A percentile compares a stretch with the other conserved stretches of the same genome.
phyloP scores from a whole-genome alignment of 2,797 vertebrate genomes.

The Huso huso region DNA sequence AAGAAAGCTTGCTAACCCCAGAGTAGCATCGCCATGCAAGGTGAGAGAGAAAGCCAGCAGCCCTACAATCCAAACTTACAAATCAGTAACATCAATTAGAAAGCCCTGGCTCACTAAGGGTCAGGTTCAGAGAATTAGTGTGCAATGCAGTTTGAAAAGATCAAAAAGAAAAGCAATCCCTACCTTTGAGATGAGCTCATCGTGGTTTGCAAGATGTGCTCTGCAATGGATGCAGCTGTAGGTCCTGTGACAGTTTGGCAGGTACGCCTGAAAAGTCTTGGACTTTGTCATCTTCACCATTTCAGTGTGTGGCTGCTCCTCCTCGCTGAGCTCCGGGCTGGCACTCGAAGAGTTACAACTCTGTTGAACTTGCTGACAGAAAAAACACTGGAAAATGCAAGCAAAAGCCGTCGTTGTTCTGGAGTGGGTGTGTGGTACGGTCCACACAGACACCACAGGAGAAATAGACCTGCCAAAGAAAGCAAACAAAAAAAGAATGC shows the following conservation, averaged over 20 bases:
- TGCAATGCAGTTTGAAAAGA: constrained; percentile 7
- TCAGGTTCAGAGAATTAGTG: too few relatives aligned
- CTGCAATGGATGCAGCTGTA: constrained; percentile 98
- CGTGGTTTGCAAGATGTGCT: constrained; percentile 96
- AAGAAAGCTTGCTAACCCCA: too few relatives aligned
- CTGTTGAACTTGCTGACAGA: constrained; percentile 90
- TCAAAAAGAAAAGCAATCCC: constrained; percentile 12
- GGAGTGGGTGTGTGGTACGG: constrained; percentile 82
- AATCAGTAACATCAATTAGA: too few relatives aligned
- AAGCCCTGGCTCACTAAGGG: too few relatives aligned
- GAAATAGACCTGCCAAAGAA: constrained; percentile 73
- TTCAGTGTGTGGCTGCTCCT: constrained; percentile 73
- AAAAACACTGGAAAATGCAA: constrained; percentile 89
- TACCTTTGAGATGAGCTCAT: constrained; percentile 98
- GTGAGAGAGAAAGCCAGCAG: too few relatives aligned
- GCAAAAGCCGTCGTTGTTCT: constrained; percentile 92
- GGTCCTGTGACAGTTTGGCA: constrained; percentile 88
- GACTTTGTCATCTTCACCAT: constrained; percentile 99
- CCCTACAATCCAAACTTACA: too few relatives aligned
- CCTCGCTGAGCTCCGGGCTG: constrained; percentile 78
- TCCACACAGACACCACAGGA: constrained; percentile 82
- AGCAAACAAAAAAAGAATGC: constrained; percentile 3
- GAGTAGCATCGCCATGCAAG: too few relatives aligned
- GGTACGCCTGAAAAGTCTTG: constrained; percentile 95
- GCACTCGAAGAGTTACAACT: constrained; percentile 77